These are phyloP conservation scores for Eublepharis macularius DNA, from an alignment of 2,113 vertebrate species.

Conservation along the genomic window DNA sequence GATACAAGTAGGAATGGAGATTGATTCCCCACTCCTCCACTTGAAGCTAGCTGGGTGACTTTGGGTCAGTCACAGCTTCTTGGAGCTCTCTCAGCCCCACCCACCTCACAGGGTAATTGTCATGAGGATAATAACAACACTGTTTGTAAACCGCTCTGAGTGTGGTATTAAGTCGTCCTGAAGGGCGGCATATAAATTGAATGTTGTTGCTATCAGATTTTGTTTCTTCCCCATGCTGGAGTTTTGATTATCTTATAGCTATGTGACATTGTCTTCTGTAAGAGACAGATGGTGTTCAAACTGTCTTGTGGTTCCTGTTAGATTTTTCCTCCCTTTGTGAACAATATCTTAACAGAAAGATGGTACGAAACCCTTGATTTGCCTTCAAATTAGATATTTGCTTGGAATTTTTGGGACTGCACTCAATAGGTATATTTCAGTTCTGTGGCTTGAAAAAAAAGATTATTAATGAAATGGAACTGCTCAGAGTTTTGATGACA, in stretches of 20 bases:
- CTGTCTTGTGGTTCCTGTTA: background rate
- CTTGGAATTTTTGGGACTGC: slow-evolving; percentile 29
- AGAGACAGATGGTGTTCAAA: background rate
- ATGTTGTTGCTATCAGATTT: background rate
- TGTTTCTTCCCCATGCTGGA: slow-evolving; percentile 22
- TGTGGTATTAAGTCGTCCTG: no score
- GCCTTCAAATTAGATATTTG: slow-evolving; percentile 53
- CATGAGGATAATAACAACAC: no score
- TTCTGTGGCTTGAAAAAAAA: slow-evolving; percentile 14
- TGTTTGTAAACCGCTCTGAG: no score
- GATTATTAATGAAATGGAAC: no score
- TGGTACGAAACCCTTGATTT: slow-evolving; percentile 42
- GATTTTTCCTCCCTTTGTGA: background rate
- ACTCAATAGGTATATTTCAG: slow-evolving; percentile 45
- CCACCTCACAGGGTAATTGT: no score
- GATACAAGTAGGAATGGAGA: no score
- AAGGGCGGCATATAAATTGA: no score
- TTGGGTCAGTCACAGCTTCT: no score
- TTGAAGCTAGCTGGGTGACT: no score
- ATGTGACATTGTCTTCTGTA: slow-evolving; percentile 35
- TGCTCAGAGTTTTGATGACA: no score
- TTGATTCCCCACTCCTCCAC: no score
- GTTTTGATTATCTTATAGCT: slow-evolving; percentile 31
- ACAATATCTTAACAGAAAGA: slow-evolving; percentile 33
- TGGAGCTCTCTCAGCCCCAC: no score